Evolutionary conservation across 2,113 vertebrate species (phyloP).

Genomic region (Psammodynastes pulverulentus): DNA sequence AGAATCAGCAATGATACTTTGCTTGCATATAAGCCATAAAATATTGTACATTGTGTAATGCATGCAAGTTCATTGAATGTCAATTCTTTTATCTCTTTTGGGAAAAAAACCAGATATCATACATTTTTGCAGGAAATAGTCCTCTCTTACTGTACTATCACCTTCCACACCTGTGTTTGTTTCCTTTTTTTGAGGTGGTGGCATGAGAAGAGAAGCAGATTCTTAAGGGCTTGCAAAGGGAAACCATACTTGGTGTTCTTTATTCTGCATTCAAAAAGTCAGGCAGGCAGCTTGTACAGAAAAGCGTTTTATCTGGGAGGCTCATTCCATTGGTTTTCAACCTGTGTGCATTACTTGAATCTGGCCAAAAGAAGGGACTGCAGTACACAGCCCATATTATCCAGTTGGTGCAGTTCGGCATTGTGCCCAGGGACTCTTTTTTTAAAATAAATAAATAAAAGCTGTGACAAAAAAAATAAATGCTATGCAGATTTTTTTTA

Average conservation of each 20-base stretch:
- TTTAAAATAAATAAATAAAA: not conserved
- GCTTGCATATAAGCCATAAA: not conserved
- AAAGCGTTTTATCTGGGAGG: not conserved
- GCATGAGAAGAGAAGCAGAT: not conserved
- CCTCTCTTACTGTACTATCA: not conserved
- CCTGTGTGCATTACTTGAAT: not conserved
- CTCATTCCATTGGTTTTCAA: not conserved
- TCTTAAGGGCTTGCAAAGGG: not conserved
- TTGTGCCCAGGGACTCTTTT: not conserved
- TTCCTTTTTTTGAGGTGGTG: not conserved
- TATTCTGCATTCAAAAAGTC: not conserved
- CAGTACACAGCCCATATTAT: not conserved
- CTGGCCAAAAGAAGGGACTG: not conserved
- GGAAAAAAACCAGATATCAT: not conserved
- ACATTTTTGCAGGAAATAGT: not conserved
- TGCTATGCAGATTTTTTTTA: not conserved
- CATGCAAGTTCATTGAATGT: not conserved
- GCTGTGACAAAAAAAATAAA: not conserved
- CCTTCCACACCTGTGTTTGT: not conserved
- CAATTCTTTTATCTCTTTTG: not conserved
- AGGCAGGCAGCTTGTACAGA: not conserved
- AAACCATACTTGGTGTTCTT: not conserved
- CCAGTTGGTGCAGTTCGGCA: not conserved
- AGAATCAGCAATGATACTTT: not conserved
- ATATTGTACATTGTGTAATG: not conserved